Evolutionary conservation across 2,888 invertebrate species (phyloP).

Genomic region (Meloe dianella): DNA sequence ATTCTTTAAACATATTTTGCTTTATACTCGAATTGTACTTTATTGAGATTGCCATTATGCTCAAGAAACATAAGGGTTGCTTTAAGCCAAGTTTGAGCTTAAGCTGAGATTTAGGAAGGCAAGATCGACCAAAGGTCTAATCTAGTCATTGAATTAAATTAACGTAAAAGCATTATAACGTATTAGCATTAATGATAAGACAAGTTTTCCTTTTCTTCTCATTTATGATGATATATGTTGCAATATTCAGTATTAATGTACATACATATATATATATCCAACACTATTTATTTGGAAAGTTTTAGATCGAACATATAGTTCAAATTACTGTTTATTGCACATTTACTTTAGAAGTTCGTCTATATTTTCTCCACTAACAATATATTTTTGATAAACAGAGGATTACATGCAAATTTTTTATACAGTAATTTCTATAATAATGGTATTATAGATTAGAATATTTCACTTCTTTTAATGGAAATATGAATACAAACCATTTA

Average conservation of each 20-base stretch:
- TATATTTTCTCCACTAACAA: not conserved
- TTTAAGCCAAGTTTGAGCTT: too few species aligned
- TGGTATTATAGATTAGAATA: not conserved
- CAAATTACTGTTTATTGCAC: not conserved
- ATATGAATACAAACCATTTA: not conserved
- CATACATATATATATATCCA: not conserved
- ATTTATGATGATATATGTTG: too few species aligned
- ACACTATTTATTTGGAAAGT: constrained; percentile 1
- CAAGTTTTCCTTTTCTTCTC: too few species aligned
- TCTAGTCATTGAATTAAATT: too few species aligned
- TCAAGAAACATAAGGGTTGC: too few species aligned
- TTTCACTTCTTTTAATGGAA: not conserved
- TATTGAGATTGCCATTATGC: too few species aligned
- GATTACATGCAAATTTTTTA: not conserved
- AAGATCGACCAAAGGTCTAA: too few species aligned
- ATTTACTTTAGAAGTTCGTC: not conserved
- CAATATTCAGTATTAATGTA: not conserved
- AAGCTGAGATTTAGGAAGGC: too few species aligned
- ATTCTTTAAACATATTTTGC: too few species aligned
- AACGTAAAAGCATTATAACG: too few species aligned
- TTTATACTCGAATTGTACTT: too few species aligned
- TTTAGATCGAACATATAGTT: not conserved
- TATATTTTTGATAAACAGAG: constrained; percentile 3
- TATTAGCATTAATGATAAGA: too few species aligned
- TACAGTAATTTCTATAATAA: not conserved